Evolutionary conservation across 1,140 invertebrate species (phyloP), one percentile per base, ranked within the genome.

Genomic region (Bradynema listronoti): DNA sequence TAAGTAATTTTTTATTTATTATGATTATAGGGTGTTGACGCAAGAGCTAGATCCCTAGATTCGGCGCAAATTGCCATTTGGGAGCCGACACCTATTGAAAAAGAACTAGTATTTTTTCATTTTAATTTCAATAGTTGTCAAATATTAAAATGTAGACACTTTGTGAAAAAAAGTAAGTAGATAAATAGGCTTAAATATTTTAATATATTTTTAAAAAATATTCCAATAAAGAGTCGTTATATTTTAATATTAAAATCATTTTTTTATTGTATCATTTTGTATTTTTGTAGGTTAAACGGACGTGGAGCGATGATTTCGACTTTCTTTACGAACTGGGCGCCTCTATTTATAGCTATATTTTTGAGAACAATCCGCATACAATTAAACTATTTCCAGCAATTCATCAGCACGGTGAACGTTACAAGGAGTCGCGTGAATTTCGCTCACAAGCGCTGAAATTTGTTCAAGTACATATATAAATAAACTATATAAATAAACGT

Each of bases 251-350:
- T n/a, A n/a, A n/a, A n/a, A n/a, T n/a, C n/a, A n/a, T n/a, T n/a
- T n/a, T n/a, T n/a, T n/a, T n/a, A n/a, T n/a, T n/a, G n/a, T n/a
- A n/a, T n/a, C n/a, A n/a, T n/a, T n/a, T n/a, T n/a, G n/a, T n/a
- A n/a, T n/a, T n/a, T n/a, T n/a, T n/a, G 34, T 56, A 77, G 2
- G 54, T 75, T 9, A 75, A 76, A 41, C 58, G 53, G 9, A 76
- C 73, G 1, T 76, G 73, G 73, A 77, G 69, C 27, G 73, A 76
- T 46, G 73, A 76, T 36, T 76, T 76, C 43, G 73, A 78, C 34
- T 74, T 73, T 53, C 58, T 76, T 9, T 78, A 78, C 55, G 61
- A 78, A 19, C 54, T 76, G 11, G 73, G 73, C 4, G 29, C 70
- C 24, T 39, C 60, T 3, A 76, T 73, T 41, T 73, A 76, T 49